Percentiles rank a stretch among this genome's conserved stretches.
phyloP scores from a whole-genome alignment of 2,113 vertebrate species.

The Ifrita kowaldi region DNA sequence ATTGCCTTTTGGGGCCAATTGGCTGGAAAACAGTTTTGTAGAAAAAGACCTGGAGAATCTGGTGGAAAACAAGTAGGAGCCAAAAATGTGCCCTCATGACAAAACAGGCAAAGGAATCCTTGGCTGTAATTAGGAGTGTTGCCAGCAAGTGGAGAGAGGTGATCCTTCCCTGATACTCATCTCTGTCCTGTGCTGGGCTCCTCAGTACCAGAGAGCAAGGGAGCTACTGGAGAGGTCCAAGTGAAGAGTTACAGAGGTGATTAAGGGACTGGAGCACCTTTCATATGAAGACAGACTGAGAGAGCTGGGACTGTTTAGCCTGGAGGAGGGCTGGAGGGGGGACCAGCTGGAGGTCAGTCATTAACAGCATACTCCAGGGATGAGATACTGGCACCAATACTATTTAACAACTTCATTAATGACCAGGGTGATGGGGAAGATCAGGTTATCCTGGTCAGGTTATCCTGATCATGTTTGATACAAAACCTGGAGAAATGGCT shows the following conservation, averaged over 20 bases:
- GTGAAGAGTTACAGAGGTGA: background rate
- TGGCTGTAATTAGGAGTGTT: background rate
- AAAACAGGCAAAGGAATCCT: background rate
- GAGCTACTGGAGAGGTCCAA: background rate
- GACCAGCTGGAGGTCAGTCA: background rate
- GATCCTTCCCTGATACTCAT: background rate
- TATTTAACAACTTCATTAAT: background rate
- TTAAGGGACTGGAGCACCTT: background rate
- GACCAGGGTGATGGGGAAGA: background rate
- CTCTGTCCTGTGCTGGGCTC: background rate
- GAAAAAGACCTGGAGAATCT: background rate
- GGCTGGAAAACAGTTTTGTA: background rate
- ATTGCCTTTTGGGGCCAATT: background rate
- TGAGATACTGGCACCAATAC: background rate
- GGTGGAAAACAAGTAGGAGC: background rate
- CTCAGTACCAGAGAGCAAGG: background rate
- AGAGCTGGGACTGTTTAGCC: background rate
- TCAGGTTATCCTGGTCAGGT: too few relatives aligned
- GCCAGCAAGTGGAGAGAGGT: background rate
- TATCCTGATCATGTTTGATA: background rate
- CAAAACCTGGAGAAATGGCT: background rate
- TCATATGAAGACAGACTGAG: background rate
- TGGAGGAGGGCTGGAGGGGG: background rate
- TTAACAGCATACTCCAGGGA: background rate
- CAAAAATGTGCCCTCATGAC: background rate